Evolutionary conservation across 1,140 invertebrate genomes (phyloP).

Genomic region (Drosophila simulans): DNA sequence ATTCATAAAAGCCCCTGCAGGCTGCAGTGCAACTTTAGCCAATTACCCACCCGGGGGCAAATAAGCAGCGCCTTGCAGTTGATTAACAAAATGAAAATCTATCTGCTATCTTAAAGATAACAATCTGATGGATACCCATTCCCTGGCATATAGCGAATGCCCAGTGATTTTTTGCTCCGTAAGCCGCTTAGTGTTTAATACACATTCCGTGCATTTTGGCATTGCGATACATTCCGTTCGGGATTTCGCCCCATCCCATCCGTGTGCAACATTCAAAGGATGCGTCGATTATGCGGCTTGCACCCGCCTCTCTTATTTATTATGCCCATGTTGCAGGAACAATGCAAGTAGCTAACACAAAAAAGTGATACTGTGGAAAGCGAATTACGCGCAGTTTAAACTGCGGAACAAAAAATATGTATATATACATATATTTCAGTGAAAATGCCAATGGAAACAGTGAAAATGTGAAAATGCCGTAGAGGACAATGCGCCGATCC

Average conservation of each 20-base stretch:
- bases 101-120: neutral
- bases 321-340: slow-evolving; percentile 32
- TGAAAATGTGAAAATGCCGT: slow-evolving; percentile 9
- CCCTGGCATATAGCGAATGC: neutral
- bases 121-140: too few relatives aligned
- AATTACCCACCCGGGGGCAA: too few relatives aligned
- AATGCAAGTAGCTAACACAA: slow-evolving; percentile 33
- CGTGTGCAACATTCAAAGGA: slow-evolving; percentile 29
- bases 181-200: slow-evolving; percentile 60
- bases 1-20: neutral
- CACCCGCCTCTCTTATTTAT: slow-evolving; percentile 28
- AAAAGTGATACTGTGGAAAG: slow-evolving; percentile 3
- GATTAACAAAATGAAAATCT: neutral
- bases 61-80: neutral
- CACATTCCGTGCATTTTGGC: slow-evolving; percentile 49
- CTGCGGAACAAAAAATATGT: neutral
- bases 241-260: neutral
- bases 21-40: neutral
- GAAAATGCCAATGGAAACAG: neutral
- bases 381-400: neutral
- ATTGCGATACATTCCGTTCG: slow-evolving; percentile 23
- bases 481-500: slow-evolving; percentile 6
- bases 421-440: too few relatives aligned
- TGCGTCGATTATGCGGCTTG: slow-evolving; percentile 38
- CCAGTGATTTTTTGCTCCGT: neutral